Base-by-base conservation (phyloP, 1,140 invertebrate genomes). In the Colletes gigas region DNA sequence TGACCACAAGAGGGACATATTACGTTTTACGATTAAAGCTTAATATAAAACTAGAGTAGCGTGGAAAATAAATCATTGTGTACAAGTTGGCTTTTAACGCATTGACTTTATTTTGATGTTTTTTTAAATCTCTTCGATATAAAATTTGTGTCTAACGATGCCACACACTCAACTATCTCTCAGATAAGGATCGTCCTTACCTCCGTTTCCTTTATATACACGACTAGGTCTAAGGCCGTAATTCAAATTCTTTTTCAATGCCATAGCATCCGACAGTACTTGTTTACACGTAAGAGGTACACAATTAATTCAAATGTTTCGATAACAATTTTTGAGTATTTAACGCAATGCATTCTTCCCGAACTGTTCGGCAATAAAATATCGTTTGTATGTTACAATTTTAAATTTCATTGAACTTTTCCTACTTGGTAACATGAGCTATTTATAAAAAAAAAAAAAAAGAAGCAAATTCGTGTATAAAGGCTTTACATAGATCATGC, bases 81-180 rank as follows among this genome's bases (percentile, higher is more conserved):
- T 52, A 54, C n/a, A 70, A 66, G 14, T 72, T 77, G 89, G 87
- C 89, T 92, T 92, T 93, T 92, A 92, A 92, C 90, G 90, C 90
- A 92, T 93, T 91, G 76, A 89, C 78, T 91, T 93, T 93, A 93
- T 93, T 92, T 92, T 92, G 91, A 93, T 92, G 91, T 89, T 92
- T 92, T 88, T 87, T 92, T 91, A 91, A 92, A 92, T 92, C 89
- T 93, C 91, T 93, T 92, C 85, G 89, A 93, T 93, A 93, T 93
- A 93, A 93, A 93, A 93, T 92, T 93, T 93, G 87, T 92, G 88
- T 92, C 90, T 90, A 92, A 92, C 90, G 91, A 93, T 93, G 91
- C 91, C 92, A 91, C 91, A 89, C 91, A 90, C 88, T 91, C 89
- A 90, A 91, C 88, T 91, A 90, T 88, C 89, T 91, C 83, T 91